phyloP scores from a whole-genome alignment of 2,113 vertebrate genomes.

The Triplophysa siluroides region DNA sequence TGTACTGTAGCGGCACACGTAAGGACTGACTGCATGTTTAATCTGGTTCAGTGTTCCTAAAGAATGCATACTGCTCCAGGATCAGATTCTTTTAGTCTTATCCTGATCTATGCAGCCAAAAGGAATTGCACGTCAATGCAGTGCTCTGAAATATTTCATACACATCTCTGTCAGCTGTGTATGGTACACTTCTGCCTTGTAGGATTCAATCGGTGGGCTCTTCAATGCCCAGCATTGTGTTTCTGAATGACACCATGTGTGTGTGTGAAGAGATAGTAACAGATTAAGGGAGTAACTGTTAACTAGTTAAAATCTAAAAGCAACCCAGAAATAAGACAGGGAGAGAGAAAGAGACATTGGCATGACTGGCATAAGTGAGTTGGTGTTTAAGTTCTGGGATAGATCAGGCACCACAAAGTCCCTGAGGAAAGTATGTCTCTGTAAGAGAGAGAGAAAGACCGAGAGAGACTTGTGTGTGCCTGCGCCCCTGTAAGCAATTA shows the following conservation, averaged over 20 bases:
- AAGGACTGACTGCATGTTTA: slow-evolving; percentile 4
- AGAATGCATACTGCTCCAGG: slow-evolving; percentile 12
- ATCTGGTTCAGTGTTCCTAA: slow-evolving; percentile 22
- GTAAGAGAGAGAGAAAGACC: slow-evolving; percentile 10
- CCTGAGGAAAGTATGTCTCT: slow-evolving; percentile 5
- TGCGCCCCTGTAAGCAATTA: slow-evolving; percentile 40
- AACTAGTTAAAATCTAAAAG: neutral
- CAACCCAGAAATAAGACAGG: slow-evolving; percentile 53
- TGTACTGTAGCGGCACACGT: neutral
- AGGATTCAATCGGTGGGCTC: neutral
- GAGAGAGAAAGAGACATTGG: slow-evolving; percentile 32
- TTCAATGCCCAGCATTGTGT: slow-evolving; percentile 12
- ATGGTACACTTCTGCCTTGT: neutral
- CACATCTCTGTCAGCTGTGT: neutral
- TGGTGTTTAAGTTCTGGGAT: neutral
- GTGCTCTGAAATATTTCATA: neutral
- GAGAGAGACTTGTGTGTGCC: slow-evolving; percentile 42
- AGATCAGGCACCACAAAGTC: slow-evolving; percentile 24
- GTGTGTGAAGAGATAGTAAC: slow-evolving; percentile 47
- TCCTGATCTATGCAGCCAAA: slow-evolving; percentile 1
- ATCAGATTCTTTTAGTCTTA: slow-evolving; percentile 17
- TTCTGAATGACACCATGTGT: neutral
- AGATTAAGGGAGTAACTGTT: slow-evolving; percentile 38
- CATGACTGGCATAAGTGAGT: slow-evolving; percentile 46
- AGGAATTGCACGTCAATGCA: neutral